Conservation (phyloP, 2,113 vertebrate species). For the Rhinopomastus cyanomelas region DNA sequence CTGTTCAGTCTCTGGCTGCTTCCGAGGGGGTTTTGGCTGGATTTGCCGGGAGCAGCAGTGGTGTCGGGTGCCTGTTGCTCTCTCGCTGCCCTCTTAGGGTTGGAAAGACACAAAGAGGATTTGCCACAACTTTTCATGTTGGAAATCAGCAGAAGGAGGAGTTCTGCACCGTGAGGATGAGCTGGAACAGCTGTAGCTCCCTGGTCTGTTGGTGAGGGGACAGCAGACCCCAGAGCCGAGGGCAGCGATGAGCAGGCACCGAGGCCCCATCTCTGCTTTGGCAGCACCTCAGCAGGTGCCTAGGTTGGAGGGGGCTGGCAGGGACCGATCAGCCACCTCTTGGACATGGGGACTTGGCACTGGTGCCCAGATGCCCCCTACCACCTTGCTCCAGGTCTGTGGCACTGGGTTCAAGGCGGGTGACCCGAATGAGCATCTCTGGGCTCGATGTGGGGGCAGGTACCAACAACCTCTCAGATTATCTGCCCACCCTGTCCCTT, state of each 20-base stretch:
- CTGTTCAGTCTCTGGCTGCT: background rate
- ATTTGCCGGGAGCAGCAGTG: background rate
- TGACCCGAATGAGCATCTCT: background rate
- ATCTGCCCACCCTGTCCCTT: background rate
- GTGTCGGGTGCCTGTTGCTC: background rate
- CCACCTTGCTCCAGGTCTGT: background rate
- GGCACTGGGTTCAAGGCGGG: background rate
- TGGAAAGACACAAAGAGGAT: background rate
- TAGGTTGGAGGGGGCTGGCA: background rate
- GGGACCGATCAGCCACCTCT: background rate
- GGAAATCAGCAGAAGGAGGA: background rate
- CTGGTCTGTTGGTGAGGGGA: background rate
- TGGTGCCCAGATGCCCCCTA: background rate
- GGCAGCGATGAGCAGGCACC: rapidly evolving
- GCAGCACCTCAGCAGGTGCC: rapidly evolving
- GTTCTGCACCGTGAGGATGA: background rate
- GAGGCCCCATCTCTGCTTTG: background rate
- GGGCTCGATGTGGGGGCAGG: background rate
- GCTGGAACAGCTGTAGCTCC: background rate
- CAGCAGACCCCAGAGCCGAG: rapidly evolving
- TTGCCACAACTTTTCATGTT: background rate
- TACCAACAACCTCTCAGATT: background rate
- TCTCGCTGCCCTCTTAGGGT: background rate
- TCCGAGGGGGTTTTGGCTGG: rapidly evolving
- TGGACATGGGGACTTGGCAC: rapidly evolving